These are phyloP conservation scores for Tiaroga cobitis DNA, from an alignment of 2,797 vertebrate species.

Conservation along the genomic window DNA sequence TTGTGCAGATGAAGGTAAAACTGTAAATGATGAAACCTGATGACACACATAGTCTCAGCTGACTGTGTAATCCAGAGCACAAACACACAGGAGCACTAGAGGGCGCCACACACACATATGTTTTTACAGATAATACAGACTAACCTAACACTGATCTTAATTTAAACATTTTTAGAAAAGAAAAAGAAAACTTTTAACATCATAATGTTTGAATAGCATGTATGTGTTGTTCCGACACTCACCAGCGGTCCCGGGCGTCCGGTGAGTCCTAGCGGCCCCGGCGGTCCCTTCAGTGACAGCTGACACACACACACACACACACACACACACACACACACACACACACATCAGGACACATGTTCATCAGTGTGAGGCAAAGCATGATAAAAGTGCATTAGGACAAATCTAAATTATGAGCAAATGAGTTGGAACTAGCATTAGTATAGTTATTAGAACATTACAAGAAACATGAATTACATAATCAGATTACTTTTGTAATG, in stretches of 20 bases:
- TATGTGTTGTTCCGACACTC: slow-evolving; percentile 60
- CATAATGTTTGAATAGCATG: background rate
- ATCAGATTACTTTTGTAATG: too few relatives aligned
- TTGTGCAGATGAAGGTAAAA: background rate
- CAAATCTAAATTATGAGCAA: background rate
- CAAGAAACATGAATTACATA: too few relatives aligned
- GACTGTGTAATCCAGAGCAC: background rate
- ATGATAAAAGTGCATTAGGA: background rate
- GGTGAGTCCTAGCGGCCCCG: slow-evolving; percentile 88
- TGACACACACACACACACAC: slow-evolving; percentile 66
- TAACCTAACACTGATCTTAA: too few relatives aligned
- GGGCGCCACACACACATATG: background rate
- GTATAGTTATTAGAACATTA: background rate
- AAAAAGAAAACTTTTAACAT: background rate
- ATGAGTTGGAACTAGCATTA: background rate
- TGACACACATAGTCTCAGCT: background rate
- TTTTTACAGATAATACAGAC: background rate
- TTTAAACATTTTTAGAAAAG: background rate
- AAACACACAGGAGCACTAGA: background rate
- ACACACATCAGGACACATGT: too few relatives aligned
- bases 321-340: too few relatives aligned
- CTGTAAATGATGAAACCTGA: background rate
- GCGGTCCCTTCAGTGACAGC: slow-evolving; percentile 90
- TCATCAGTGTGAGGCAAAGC: background rate
- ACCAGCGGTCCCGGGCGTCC: slow-evolving; percentile 92